A percentile compares a stretch with the other conserved stretches of the same genome.
Conservation (phyloP, 2,888 invertebrate species). For the Dynastes hyllus region DNA sequence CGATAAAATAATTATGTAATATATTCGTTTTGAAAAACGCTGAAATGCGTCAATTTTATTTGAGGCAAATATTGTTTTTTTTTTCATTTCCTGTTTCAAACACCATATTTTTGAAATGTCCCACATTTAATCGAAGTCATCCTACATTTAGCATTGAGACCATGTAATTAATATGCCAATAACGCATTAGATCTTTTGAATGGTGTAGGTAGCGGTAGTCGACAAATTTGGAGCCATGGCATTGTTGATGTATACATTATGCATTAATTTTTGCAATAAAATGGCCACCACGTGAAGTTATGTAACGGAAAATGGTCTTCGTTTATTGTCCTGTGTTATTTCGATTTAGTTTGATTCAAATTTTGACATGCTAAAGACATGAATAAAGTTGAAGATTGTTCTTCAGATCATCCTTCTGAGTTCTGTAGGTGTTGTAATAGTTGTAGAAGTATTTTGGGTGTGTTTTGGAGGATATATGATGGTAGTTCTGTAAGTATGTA, state of each 20-base stretch:
- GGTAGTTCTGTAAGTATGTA: neutral
- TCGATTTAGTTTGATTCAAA: no score
- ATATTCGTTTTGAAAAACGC: no score
- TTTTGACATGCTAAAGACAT: neutral
- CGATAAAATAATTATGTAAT: no score
- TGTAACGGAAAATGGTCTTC: no score
- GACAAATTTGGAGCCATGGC: neutral
- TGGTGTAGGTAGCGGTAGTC: neutral
- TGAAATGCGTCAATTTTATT: no score
- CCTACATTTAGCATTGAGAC: no score
- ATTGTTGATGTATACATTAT: neutral
- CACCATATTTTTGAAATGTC: neutral
- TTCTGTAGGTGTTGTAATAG: conserved; percentile 10
- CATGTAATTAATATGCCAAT: no score
- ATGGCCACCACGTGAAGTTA: no score
- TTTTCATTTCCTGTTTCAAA: neutral
- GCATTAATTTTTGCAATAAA: no score
- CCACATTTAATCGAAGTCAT: neutral
- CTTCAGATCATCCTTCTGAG: neutral
- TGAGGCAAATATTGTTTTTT: no score
- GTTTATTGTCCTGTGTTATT: neutral
- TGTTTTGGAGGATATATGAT: conserved; percentile 4
- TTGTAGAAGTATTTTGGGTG: neutral
- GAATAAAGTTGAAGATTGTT: neutral
- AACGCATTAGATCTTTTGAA: neutral